Percentiles rank a stretch among this genome's conserved stretches.
phyloP scores from a whole-genome alignment of 2,113 vertebrate species.

The Rhinogobius similis region DNA sequence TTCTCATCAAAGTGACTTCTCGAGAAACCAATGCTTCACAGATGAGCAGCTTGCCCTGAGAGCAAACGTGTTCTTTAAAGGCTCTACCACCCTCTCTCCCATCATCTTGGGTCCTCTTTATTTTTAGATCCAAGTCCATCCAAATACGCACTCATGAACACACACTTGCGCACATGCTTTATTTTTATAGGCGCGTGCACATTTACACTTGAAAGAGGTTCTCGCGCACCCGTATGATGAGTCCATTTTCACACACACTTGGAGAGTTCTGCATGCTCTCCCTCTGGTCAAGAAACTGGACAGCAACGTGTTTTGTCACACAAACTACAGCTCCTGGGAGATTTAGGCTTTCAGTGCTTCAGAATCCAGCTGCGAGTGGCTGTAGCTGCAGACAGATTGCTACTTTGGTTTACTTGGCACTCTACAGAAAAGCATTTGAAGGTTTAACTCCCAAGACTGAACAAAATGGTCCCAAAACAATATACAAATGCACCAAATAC shows the following conservation, averaged over 20 bases:
- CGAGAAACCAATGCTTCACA: constrained; percentile 1
- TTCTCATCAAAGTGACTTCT: background rate
- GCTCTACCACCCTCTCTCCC: constrained; percentile 47
- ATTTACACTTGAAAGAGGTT: background rate
- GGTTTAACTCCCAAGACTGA: background rate
- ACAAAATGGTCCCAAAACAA: background rate
- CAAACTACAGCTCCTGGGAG: constrained; percentile 46
- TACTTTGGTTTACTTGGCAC: background rate
- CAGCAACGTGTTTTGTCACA: constrained; percentile 64
- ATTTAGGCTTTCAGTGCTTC: constrained; percentile 15
- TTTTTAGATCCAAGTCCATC: constrained; percentile 57
- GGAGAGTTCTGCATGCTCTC: constrained; percentile 5
- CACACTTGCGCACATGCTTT: background rate
- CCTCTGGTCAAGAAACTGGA: constrained; percentile 24
- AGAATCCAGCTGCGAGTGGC: constrained; percentile 33
- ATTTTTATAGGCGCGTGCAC: constrained; percentile 19
- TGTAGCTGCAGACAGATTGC: background rate
- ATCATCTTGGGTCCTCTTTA: constrained; percentile 40
- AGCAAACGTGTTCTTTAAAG: constrained; percentile 30
- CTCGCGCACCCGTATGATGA: background rate
- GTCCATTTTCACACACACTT: background rate
- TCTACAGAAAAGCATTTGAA: background rate
- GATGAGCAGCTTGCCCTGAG: constrained; percentile 14
- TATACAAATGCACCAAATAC: background rate
- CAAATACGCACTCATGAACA: constrained; percentile 23